Percentiles rank a stretch among this genome's conserved stretches.
These are phyloP conservation scores for Ceratoteleas bidentatus DNA, from an alignment of 1,140 invertebrate genomes.

Conservation along the genomic window DNA sequence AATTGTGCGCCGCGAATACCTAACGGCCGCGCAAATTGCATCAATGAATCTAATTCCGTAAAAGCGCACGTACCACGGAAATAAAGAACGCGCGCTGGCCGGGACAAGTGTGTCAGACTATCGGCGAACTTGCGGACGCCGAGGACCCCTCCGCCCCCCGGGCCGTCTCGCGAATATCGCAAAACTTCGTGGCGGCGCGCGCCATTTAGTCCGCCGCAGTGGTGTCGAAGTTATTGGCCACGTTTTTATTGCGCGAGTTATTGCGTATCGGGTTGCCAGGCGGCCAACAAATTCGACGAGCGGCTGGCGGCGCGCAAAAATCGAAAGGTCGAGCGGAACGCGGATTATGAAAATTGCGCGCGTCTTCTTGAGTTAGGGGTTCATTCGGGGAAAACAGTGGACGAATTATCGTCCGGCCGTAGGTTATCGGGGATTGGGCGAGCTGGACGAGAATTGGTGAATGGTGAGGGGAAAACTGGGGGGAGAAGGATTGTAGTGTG, in stretches of 20 bases:
- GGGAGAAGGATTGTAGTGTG: too few species aligned
- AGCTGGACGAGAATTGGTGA: too few species aligned
- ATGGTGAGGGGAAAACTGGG: too few species aligned
- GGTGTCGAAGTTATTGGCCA: conserved; percentile 71
- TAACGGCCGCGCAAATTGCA: conserved; percentile 24
- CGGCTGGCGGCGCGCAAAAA: conserved; percentile 27
- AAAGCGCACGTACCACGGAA: conserved; percentile 21
- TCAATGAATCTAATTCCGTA: conserved; percentile 49
- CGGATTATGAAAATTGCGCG: conserved; percentile 56
- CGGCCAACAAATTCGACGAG: conserved; percentile 73
- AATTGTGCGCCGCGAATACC: conserved; percentile 27
- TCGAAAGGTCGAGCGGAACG: conserved; percentile 38
- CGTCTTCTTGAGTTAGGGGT: conserved; percentile 7
- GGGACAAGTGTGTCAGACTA: conserved; percentile 3
- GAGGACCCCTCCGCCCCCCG: conserved; percentile 14
- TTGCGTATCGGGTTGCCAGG: conserved; percentile 69
- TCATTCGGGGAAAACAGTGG: conserved; percentile 18
- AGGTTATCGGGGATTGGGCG: neutral
- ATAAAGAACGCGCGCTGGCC: conserved; percentile 27
- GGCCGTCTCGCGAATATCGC: conserved; percentile 70
- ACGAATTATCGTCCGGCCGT: conserved; percentile 7
- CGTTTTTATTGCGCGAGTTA: conserved; percentile 77
- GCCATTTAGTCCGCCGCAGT: conserved; percentile 49
- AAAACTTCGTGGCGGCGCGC: conserved; percentile 66
- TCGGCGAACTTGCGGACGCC: conserved; percentile 25